These are phyloP conservation scores for Laothoe populi DNA, from an alignment of 2,888 invertebrate genomes.

Conservation along the genomic window DNA sequence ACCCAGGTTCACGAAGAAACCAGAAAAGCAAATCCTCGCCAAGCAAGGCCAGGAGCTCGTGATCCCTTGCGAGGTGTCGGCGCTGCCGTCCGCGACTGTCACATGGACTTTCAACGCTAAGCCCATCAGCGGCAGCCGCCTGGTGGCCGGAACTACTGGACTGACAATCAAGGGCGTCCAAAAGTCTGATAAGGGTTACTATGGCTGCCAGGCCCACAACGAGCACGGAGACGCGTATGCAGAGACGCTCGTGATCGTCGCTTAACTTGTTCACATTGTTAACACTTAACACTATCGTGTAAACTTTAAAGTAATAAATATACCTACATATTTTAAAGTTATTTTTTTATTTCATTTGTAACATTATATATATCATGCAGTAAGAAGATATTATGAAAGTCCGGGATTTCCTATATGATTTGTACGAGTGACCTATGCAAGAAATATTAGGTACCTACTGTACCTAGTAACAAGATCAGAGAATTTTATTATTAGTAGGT, in stretches of 20 bases:
- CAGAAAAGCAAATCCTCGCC: constrained; percentile 45
- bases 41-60: constrained; percentile 56
- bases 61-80: constrained; percentile 59
- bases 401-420: no score
- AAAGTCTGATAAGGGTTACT: constrained; percentile 62
- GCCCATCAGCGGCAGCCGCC: constrained; percentile 42
- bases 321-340: constrained; percentile 18
- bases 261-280: constrained; percentile 36
- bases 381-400: no score
- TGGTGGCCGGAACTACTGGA: constrained; percentile 45
- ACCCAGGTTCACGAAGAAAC: constrained; percentile 52
- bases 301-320: constrained; percentile 29
- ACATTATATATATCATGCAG: neutral
- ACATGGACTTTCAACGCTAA: constrained; percentile 62
- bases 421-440: no score
- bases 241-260: constrained; percentile 41
- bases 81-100: constrained; percentile 51
- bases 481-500: no score
- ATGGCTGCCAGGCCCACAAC: constrained; percentile 64
- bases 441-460: no score
- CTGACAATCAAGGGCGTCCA: constrained; percentile 58
- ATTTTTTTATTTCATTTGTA: neutral
- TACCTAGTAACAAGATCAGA: no score
- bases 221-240: constrained; percentile 57
- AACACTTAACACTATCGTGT: constrained; percentile 40